Conservation (phyloP, 2,113 vertebrate species). For the Varanus salvator region DNA sequence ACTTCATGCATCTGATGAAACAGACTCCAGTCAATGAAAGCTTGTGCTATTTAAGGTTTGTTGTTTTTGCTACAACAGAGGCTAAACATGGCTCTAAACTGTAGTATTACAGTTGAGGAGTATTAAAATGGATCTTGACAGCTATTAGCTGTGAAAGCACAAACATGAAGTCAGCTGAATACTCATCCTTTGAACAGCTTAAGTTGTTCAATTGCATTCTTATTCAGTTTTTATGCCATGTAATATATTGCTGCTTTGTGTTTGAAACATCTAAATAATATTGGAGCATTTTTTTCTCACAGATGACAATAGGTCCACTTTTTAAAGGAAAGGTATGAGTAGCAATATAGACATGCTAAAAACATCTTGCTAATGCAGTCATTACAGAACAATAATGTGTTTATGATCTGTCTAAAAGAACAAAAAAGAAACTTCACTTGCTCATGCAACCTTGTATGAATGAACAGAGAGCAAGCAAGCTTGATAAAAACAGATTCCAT, state of each 20-base stretch:
- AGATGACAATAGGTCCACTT: background rate
- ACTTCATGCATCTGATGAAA: too few species aligned
- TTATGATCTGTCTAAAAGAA: background rate
- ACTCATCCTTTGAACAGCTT: background rate
- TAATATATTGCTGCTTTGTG: background rate
- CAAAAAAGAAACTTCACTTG: background rate
- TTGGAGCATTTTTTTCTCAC: background rate
- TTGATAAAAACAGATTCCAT: background rate
- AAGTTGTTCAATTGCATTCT: background rate
- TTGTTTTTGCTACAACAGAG: too few species aligned
- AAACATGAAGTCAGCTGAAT: background rate
- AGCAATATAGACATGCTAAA: background rate
- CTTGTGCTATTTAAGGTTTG: too few species aligned
- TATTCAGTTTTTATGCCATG: background rate
- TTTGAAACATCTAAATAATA: background rate
- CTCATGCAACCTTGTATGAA: background rate
- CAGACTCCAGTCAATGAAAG: too few species aligned
- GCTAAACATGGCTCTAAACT: background rate
- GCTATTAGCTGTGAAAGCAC: background rate
- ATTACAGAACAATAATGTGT: background rate
- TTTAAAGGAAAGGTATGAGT: too few species aligned
- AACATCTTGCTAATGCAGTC: background rate
- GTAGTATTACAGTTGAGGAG: background rate
- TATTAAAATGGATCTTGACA: background rate
- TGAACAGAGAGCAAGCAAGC: background rate